phyloP scores from a whole-genome alignment of 2,797 vertebrate species.

The Gila robusta region DNA sequence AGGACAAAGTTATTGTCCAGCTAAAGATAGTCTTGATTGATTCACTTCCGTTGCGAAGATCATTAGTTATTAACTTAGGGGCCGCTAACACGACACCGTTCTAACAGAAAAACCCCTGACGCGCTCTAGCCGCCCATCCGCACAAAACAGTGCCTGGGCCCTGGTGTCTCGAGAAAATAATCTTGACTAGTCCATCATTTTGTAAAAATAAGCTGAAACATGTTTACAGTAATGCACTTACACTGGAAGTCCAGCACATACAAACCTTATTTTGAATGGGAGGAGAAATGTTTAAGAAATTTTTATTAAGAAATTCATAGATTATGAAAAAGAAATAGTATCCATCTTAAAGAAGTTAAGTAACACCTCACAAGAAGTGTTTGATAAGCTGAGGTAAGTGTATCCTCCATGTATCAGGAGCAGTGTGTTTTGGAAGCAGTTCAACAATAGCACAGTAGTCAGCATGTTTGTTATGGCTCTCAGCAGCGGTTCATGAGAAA shows the following conservation, averaged over 20 bases:
- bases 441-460: slow-evolving; percentile 35
- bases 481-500: slow-evolving; percentile 11
- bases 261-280: not conserved
- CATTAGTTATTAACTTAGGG: no score
- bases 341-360: slow-evolving; percentile 2
- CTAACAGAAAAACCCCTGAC: no score
- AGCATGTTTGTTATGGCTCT: slow-evolving; percentile 4
- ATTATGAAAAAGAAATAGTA: not conserved
- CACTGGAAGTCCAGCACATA: not conserved
- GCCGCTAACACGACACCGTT: no score
- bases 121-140: no score
- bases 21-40: no score
- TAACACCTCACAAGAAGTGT: not conserved
- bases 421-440: slow-evolving; percentile 28
- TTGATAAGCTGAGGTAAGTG: slow-evolving; percentile 33
- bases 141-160: no score
- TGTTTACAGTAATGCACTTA: not conserved
- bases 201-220: not conserved
- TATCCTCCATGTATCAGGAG: slow-evolving; percentile 30
- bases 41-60: no score
- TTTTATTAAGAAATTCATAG: not conserved
- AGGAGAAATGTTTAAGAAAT: not conserved
- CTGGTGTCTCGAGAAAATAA: not conserved
- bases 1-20: no score
- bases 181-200: not conserved